These are phyloP conservation scores for Microcaecilia unicolor DNA, from an alignment of 2,797 vertebrate genomes.

Conservation along the genomic window DNA sequence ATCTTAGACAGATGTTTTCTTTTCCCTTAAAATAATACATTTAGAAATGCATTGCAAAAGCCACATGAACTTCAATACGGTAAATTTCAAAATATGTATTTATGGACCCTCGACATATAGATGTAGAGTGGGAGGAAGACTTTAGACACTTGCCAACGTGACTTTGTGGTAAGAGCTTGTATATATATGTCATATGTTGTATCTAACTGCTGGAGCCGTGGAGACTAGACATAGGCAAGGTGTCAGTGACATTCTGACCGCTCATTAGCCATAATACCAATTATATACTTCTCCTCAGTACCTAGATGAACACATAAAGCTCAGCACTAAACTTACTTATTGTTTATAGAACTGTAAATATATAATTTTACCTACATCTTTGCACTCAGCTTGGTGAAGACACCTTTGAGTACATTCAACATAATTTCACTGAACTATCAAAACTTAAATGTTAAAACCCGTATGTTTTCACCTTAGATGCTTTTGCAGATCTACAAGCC, in stretches of 20 bases:
- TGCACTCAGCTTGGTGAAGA: no score
- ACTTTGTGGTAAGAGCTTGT: no score
- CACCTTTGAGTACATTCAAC: constrained; percentile 2
- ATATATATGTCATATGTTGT: background rate
- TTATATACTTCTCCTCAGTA: constrained; percentile 1
- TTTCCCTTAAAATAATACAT: no score
- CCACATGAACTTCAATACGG: no score
- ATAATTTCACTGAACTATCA: background rate
- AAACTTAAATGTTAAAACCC: constrained; percentile 5
- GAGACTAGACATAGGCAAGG: constrained; percentile 5
- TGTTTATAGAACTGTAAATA: constrained; percentile 2
- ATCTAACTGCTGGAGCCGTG: background rate
- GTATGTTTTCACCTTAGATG: background rate
- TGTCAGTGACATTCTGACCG: background rate
- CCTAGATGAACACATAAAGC: background rate
- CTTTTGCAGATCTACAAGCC: background rate
- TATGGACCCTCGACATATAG: background rate
- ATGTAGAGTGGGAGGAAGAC: constrained; percentile 3
- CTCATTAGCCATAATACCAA: constrained; percentile 19
- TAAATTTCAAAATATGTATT: background rate
- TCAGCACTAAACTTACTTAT: background rate
- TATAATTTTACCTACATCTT: background rate
- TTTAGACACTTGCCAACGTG: background rate
- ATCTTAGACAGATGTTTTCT: no score
- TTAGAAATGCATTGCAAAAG: no score